Evolutionary conservation across 2,888 invertebrate species (phyloP), one percentile per base, ranked within the genome.

Genomic region (Apoderus coryli): DNA sequence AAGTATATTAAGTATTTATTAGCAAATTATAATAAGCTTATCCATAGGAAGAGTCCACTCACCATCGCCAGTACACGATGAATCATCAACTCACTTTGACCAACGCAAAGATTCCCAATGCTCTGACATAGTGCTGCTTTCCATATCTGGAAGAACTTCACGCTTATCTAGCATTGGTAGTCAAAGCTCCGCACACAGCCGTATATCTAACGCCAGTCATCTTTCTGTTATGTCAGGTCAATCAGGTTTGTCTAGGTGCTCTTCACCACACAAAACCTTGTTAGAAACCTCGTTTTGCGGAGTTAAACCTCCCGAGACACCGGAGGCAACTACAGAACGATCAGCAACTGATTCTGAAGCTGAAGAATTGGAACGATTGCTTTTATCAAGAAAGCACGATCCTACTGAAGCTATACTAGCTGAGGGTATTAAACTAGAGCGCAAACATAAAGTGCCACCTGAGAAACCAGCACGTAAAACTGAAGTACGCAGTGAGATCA

Each of bases 201-300:
- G 59, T 9, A 37, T 61, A 29, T 60, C 60, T 54, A 68, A 67
- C 10, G 61, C 65, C 4, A 69, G 68, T 42, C 65, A 65, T 36
- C 49, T 69, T 25, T 69, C 69, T 2, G 64, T 65, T 11, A 54
- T 65, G 25, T 68, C 68, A 2, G 66, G 63, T 2, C 65, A 62
- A 33, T 69, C 69, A 9, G 53, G 51, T 10, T 50, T 61, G 12
- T 75, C 75, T 4, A 70, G 81, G 37, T 80, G 79, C 15, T 85
- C 88, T 2, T 86, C 86, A 9, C 88, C 88, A n/a, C 86, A 88
- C 61, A 80, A 79, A 56, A 84, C 85, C 74, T 64, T 86, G 32
- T 64, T 88, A 34, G 88, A 88, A 60, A 89, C 88, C 1, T 86
- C 86, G 0, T 89, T 89, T 55, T 88, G 86, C 56, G 88, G 88